Conservation (phyloP, 2,888 invertebrate species). For the Nomada hirtipes region DNA sequence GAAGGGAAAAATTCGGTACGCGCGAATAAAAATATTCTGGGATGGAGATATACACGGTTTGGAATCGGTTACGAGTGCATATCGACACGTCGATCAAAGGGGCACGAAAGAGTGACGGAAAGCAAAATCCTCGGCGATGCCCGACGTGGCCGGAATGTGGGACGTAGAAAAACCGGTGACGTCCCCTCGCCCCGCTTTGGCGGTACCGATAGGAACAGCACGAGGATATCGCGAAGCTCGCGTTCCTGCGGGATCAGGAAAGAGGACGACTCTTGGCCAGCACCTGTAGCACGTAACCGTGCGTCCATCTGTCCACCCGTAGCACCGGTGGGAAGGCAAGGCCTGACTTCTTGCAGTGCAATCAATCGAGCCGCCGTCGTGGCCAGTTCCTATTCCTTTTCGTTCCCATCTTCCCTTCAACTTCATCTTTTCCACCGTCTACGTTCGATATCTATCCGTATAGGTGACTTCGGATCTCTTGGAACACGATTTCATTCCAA, state of each 20-base stretch:
- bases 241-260: conserved; percentile 74
- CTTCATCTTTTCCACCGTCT: conserved; percentile 43
- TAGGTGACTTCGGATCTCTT: not conserved
- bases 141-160: conserved; percentile 79
- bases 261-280: conserved; percentile 68
- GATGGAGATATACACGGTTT: conserved; percentile 41
- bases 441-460: not conserved
- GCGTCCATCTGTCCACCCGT: conserved; percentile 78
- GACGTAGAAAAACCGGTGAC: conserved; percentile 74
- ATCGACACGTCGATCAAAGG: conserved; percentile 73
- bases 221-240: conserved; percentile 63
- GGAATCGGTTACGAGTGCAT: conserved; percentile 37
- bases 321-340: conserved; percentile 75
- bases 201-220: conserved; percentile 56
- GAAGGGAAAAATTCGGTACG: too few species aligned
- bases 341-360: conserved; percentile 78
- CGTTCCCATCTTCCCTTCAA: conserved; percentile 39
- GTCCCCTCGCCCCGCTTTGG: conserved; percentile 61
- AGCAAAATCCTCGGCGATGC: conserved; percentile 77
- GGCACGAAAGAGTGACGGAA: conserved; percentile 71
- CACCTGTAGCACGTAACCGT: conserved; percentile 79
- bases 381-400: conserved; percentile 60
- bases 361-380: conserved; percentile 79
- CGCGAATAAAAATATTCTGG: too few species aligned
- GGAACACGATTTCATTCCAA: not conserved